These are phyloP conservation scores for Emydoidea blandingii DNA, from an alignment of 2,797 vertebrate genomes.

Conservation along the genomic window DNA sequence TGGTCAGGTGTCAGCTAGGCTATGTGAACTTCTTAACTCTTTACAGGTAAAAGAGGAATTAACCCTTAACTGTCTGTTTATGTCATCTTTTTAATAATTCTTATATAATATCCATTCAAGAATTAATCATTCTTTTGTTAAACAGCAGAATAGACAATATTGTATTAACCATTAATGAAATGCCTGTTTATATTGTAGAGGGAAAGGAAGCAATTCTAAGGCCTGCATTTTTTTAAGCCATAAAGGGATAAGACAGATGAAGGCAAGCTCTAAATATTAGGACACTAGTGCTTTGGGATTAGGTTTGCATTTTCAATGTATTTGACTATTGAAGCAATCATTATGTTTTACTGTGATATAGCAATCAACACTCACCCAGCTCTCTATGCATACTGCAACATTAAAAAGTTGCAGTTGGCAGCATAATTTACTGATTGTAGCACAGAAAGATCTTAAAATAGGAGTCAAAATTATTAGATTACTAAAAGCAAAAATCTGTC, in stretches of 20 bases:
- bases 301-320: too few species aligned
- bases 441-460: neutral
- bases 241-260: too few species aligned
- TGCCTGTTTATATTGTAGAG: neutral
- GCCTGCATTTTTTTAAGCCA: neutral
- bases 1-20: too few species aligned
- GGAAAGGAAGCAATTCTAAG: too few species aligned
- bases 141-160: fast-evolving
- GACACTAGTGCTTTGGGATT: too few species aligned
- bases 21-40: too few species aligned
- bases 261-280: too few species aligned
- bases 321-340: neutral
- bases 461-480: neutral
- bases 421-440: neutral
- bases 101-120: neutral
- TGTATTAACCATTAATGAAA: neutral
- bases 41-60: too few species aligned
- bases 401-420: neutral
- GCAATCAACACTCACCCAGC: neutral
- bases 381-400: neutral
- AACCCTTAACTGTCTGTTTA: too few species aligned
- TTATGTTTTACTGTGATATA: neutral
- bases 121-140: neutral
- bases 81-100: too few species aligned
- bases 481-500: neutral